Evolutionary conservation across 2,888 invertebrate genomes (phyloP), one percentile per base, ranked within the genome.

Genomic region (Melanostoma mellinum): DNA sequence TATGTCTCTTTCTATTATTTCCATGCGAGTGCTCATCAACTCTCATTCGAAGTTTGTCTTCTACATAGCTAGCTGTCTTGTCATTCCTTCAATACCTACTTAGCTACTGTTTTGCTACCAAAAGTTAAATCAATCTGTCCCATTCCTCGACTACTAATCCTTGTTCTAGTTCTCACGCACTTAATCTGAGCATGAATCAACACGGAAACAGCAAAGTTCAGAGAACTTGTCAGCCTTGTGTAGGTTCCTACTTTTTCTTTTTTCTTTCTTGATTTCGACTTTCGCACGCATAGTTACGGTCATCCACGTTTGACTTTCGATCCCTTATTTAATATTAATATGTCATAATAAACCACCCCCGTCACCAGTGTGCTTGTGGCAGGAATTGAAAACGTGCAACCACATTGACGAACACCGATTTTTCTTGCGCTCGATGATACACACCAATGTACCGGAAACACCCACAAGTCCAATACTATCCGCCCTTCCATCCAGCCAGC

Each of bases 341-440:
- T 78, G 78, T 78, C 82, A 82, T 78, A 82, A 78, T 78, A 82
- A 82, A 73, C 82, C 63, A 61, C 52, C 68, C 9, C 50, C 10
- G 73, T 68, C 58, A 65, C 42, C 72, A 48, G 40, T 53, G 60
- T 52, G 65, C 56, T 63, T 73, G 73, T 73, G 82, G 52, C 68
- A 36, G 63, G 56, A 63, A 73, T 82, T 56, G 56, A 73, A 58
- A 63, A 82, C 82, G 82, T 82, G 82, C 82, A 82, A 63, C 82
- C 78, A 58, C 81, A 78, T 30, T 8, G 48, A 10, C 32, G 68
- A 44, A 56, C 35, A 60, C 36, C 42, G 53, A 46, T 44, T 44
- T 55, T 69, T 55, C 6, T 35, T 32, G 35, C 35, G 35, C 9
- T 20, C 35, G 30, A 40, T 61, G 35, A 38, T 32, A 67, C 48